phyloP scores from a whole-genome alignment of 2,113 vertebrate species.

The Tetrao urogallus region DNA sequence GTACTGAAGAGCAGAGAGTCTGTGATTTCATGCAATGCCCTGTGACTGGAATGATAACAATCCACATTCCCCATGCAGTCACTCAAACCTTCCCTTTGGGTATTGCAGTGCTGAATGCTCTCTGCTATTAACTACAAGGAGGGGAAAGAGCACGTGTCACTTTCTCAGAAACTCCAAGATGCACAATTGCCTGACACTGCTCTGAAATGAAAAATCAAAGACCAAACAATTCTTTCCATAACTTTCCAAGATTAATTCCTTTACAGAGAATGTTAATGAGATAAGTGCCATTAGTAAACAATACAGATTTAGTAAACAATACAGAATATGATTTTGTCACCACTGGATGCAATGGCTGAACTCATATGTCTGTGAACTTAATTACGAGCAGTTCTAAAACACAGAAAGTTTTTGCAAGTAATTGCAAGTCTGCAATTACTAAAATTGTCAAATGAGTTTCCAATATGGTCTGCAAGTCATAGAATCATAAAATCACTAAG shows the following conservation, averaged over 20 bases:
- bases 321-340: not conserved
- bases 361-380: not conserved
- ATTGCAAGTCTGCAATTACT: not conserved
- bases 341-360: not conserved
- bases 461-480: not conserved
- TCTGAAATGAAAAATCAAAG: slow-evolving; percentile 42
- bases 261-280: not conserved
- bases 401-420: not conserved
- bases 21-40: slow-evolving; percentile 32
- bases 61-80: slow-evolving; percentile 39
- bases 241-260: slow-evolving; percentile 20
- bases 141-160: slow-evolving; percentile 1
- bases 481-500: not conserved
- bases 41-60: slow-evolving; percentile 67
- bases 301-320: not conserved
- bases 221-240: not conserved
- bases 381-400: not conserved
- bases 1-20: slow-evolving; percentile 17
- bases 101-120: not conserved
- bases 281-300: not conserved
- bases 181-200: not conserved
- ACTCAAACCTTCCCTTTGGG: slow-evolving; percentile 55
- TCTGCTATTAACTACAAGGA: slow-evolving; percentile 43
- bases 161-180: not conserved
- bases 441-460: not conserved